Evolutionary conservation across 2,113 vertebrate species (phyloP), one percentile per base, ranked within the genome.

Genomic region (Globicephala melas): DNA sequence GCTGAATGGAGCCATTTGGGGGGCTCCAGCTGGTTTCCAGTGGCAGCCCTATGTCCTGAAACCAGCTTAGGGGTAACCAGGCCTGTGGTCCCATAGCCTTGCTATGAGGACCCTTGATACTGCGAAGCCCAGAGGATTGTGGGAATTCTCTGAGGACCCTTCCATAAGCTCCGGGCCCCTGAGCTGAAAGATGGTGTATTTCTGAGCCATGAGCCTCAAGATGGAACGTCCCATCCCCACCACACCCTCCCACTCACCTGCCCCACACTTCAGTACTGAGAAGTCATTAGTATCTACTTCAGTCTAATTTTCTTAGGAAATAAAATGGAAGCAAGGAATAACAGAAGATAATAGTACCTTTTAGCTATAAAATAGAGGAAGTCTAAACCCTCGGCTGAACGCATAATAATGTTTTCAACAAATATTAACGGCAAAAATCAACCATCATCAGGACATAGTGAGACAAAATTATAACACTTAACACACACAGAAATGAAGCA

Each of bases 381-480:
- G 26, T 71, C 41, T 65, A 68, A 96, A 96, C 65, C 47, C 63
- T 84, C n/a, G 20, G 31, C 23, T 28, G 67, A 95, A 95, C 0
- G 3, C 76, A 3, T 20, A 63, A 70, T 79, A 84, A 74, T 76
- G 50, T 76, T 82, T 96, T 97, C 94, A 65, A 92, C 96, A 94
- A 95, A 90, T 87, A 93, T 67, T 79, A 86, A 85, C 73, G 53
- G 91, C 71, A 89, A 74, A 95, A 92, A 97, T 86, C 79, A 50
- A 31, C 76, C 55, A 93, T 68, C 44, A 12, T 18, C n/a, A 93
- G 76, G 96, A 94, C 31, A 58, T 17, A 79, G 41, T 3, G 79
- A 94, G 87, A 82, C 83, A 77, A 91, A 90, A 95, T 81, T 67
- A 79, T 5, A 86, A 93, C 17, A 84, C 68, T 97, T 58, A 87